Percentiles rank a stretch among this genome's conserved stretches.
Conservation (phyloP, 2,888 invertebrate species). For the Branchipolynoe longqiensis region DNA sequence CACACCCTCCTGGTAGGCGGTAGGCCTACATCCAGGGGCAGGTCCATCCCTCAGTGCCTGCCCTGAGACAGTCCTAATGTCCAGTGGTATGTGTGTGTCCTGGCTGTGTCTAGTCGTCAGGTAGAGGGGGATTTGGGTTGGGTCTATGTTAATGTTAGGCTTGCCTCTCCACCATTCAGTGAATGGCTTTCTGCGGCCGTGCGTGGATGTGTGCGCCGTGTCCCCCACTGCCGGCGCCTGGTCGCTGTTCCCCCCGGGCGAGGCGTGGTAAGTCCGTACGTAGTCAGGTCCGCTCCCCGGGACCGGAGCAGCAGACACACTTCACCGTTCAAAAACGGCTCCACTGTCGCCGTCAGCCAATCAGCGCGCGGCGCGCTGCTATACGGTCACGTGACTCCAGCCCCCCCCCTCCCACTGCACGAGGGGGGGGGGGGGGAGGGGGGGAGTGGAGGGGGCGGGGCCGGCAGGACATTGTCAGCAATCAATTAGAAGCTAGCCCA, state of each 20-base stretch:
- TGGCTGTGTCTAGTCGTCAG: neutral
- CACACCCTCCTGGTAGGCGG: no score
- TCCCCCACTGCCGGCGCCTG: neutral
- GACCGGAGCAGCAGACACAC: neutral
- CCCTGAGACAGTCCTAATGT: no score
- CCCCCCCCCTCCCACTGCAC: neutral
- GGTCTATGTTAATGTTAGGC: no score
- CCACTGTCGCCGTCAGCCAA: constrained; percentile 33
- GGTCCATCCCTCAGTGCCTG: no score
- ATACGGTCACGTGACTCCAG: neutral
- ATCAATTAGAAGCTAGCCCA: constrained; percentile 11
- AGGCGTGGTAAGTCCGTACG: neutral
- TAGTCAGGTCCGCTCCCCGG: neutral
- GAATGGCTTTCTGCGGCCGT: no score
- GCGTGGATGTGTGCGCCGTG: neutral
- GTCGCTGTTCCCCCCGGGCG: neutral
- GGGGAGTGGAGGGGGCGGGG: neutral
- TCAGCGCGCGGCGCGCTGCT: constrained; percentile 15
- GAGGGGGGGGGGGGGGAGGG: neutral
- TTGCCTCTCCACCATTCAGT: no score
- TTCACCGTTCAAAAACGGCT: constrained; percentile 39
- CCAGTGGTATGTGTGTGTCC: neutral
- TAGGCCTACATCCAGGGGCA: no score
- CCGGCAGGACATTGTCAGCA: neutral
- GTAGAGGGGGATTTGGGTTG: no score